These are phyloP conservation scores for Dendroctonus valens DNA, from an alignment of 1,140 invertebrate species.

Conservation along the genomic window DNA sequence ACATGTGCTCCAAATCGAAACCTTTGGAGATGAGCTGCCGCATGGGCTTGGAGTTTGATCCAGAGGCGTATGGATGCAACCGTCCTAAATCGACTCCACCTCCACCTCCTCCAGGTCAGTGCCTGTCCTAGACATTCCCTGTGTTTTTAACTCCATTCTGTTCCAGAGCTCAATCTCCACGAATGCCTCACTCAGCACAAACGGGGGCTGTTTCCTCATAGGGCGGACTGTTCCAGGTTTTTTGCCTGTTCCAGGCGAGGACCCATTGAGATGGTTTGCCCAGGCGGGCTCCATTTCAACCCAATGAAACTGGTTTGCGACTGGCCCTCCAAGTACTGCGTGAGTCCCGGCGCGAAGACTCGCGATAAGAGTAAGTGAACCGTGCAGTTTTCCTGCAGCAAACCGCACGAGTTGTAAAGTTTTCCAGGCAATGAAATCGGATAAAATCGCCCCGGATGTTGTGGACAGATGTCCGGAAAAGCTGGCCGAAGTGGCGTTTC, in stretches of 20 bases:
- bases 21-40: constrained; percentile 21
- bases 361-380: constrained; percentile 25
- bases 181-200: constrained; percentile 24
- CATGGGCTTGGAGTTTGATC: constrained; percentile 30
- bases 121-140: neutral
- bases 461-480: constrained; percentile 39
- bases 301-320: constrained; percentile 55
- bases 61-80: constrained; percentile 15
- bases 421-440: constrained; percentile 34
- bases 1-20: constrained; percentile 24
- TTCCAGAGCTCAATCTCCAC: constrained; percentile 13
- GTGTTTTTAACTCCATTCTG: neutral
- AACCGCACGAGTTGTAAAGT: constrained; percentile 8
- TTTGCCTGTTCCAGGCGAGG: constrained; percentile 57
- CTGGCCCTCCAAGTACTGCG: constrained; percentile 47
- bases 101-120: constrained; percentile 24
- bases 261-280: constrained; percentile 54
- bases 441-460: constrained; percentile 42
- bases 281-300: constrained; percentile 57
- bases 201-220: constrained; percentile 51
- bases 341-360: constrained; percentile 22
- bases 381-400: neutral
- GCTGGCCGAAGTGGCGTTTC: constrained; percentile 43
- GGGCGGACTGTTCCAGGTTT: constrained; percentile 56
- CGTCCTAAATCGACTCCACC: constrained; percentile 21